Conservation (phyloP, 2,888 invertebrate species). For the Lithophane semibrunnea region DNA sequence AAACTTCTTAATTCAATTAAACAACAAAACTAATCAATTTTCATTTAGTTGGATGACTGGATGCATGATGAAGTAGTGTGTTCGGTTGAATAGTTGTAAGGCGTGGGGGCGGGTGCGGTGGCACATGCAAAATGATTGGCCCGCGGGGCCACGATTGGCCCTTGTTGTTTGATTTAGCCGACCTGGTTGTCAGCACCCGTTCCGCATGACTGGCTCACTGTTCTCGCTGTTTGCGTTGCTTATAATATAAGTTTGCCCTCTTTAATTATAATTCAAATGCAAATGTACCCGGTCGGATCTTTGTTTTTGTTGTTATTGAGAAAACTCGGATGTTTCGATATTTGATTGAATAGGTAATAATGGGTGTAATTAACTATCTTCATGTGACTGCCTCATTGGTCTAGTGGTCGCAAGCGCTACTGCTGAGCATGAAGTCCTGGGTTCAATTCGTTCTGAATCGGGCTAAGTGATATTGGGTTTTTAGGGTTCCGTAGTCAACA, state of each 20-base stretch:
- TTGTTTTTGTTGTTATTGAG: conserved; percentile 6
- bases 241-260: conserved; percentile 65
- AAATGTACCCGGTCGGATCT: conserved; percentile 38
- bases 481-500: no score
- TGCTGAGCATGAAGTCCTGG: no score
- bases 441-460: no score
- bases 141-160: conserved; percentile 65
- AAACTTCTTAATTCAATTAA: conserved; percentile 41
- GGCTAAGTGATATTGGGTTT: no score
- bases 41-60: conserved; percentile 57
- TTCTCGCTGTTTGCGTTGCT: conserved; percentile 66
- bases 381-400: no score
- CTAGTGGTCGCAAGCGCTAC: no score
- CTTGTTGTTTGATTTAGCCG: conserved; percentile 85
- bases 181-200: conserved; percentile 76
- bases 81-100: conserved; percentile 71
- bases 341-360: neutral
- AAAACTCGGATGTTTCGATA: neutral
- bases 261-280: conserved; percentile 63
- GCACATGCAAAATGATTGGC: conserved; percentile 79
- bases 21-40: conserved; percentile 65
- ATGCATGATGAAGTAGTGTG: conserved; percentile 59
- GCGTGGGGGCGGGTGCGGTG: conserved; percentile 65
- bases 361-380: no score
- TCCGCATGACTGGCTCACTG: conserved; percentile 73